A percentile compares a stretch with the other conserved stretches of the same genome.
These are phyloP conservation scores for Melieria omissa DNA, from an alignment of 2,888 invertebrate genomes.

Conservation along the genomic window DNA sequence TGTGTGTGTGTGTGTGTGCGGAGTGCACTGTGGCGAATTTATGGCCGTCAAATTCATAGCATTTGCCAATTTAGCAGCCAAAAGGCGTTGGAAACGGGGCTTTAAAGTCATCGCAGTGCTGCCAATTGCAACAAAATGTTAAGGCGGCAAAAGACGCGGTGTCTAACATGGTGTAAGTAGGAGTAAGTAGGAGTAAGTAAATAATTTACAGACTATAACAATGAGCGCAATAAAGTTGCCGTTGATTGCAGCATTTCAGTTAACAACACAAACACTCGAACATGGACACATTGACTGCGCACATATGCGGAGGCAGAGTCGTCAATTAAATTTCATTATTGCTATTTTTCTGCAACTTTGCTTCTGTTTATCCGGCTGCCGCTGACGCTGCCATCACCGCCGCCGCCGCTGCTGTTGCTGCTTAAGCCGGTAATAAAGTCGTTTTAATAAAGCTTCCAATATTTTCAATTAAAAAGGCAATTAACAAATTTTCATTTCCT, in stretches of 20 bases:
- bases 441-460: conserved; percentile 34
- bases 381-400: conserved; percentile 39
- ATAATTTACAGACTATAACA: neutral
- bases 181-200: neutral
- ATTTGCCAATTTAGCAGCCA: neutral
- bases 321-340: neutral
- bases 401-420: conserved; percentile 38
- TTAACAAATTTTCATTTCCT: conserved; percentile 52
- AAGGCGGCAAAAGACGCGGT: neutral
- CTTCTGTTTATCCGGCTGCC: conserved; percentile 25
- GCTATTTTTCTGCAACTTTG: neutral
- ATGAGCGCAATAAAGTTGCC: neutral
- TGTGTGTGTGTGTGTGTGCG: conserved; percentile 7
- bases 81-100: neutral
- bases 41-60: neutral
- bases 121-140: neutral
- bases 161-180: neutral
- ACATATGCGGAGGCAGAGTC: no score
- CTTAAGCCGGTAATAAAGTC: conserved; percentile 3
- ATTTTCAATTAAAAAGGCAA: conserved; percentile 52
- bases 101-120: neutral
- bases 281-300: neutral
- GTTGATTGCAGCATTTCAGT: neutral
- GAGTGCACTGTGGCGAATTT: neutral
- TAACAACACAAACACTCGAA: neutral